Evolutionary conservation across 2,888 invertebrate genomes (phyloP).

Genomic region (Lochmaea capreae): DNA sequence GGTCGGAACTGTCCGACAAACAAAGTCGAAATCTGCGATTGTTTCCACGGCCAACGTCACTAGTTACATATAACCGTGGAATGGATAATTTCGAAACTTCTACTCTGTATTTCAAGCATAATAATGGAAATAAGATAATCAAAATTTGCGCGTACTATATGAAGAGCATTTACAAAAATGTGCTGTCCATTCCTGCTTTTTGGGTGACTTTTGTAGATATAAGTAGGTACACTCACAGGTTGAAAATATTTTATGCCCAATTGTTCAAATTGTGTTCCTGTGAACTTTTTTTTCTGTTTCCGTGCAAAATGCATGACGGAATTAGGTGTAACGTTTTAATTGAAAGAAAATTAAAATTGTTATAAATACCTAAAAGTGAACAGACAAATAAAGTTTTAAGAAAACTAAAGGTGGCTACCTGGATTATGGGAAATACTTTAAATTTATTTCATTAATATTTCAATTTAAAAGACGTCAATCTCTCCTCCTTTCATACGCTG

Average conservation of each 20-base stretch:
- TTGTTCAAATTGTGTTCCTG: background rate
- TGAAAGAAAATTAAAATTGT: background rate
- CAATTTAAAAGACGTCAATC: too few relatives aligned
- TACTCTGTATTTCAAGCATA: conserved; percentile 67
- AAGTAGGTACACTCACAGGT: background rate
- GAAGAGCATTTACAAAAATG: conserved; percentile 37
- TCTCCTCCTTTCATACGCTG: too few relatives aligned
- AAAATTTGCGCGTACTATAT: conserved; percentile 62
- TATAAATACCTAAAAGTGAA: background rate
- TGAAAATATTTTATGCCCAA: background rate
- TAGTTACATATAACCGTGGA: conserved; percentile 68
- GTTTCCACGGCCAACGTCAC: conserved; percentile 58
- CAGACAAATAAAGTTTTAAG: background rate
- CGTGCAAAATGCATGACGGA: background rate
- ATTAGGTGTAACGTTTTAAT: background rate
- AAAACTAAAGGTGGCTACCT: background rate
- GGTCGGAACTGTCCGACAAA: conserved; percentile 55
- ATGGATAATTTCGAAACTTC: conserved; percentile 68
- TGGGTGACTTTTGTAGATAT: background rate
- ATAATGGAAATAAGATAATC: conserved; percentile 68
- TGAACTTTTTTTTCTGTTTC: background rate
- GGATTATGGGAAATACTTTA: too few relatives aligned
- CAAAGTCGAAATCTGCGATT: conserved; percentile 59
- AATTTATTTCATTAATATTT: too few relatives aligned
- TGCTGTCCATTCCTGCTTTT: conserved; percentile 4